These are phyloP conservation scores for Ruditapes philippinarum DNA, from an alignment of 1,140 invertebrate genomes.

Conservation along the genomic window DNA sequence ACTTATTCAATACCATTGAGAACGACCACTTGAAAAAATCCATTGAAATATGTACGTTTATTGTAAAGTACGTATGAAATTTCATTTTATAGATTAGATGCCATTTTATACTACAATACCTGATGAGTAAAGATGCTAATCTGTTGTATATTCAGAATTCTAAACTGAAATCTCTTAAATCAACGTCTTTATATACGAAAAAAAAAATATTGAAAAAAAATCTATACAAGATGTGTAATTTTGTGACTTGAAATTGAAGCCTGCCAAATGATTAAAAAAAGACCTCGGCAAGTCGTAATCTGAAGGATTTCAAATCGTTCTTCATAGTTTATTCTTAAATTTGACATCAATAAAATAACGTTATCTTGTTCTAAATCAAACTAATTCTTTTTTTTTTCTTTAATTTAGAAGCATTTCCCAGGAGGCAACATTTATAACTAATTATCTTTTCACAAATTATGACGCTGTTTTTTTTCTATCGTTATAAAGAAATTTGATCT, in stretches of 20 bases:
- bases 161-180: neutral
- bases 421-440: slow-evolving; percentile 38
- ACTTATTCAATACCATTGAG: neutral
- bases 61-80: slow-evolving; percentile 16
- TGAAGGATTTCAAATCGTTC: too few species aligned
- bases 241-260: too few species aligned
- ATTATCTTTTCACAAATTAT: slow-evolving; percentile 52
- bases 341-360: neutral
- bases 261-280: too few species aligned
- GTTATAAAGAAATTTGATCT: slow-evolving; percentile 54
- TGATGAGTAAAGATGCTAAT: neutral
- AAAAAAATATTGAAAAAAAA: slow-evolving; percentile 3
- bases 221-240: neutral
- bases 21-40: neutral
- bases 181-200: neutral
- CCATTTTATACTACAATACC: neutral
- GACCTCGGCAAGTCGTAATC: too few species aligned
- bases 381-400: slow-evolving; percentile 15
- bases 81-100: slow-evolving; percentile 18
- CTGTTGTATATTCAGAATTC: too few species aligned
- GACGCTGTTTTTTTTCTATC: slow-evolving; percentile 33
- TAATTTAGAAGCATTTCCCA: slow-evolving; percentile 19
- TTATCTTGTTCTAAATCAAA: neutral
- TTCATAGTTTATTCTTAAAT: neutral
- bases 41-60: slow-evolving; percentile 4